Evolutionary conservation across 2,888 invertebrate species (phyloP), one percentile per base, ranked within the genome.

Genomic region (Parnassius smintheus): DNA sequence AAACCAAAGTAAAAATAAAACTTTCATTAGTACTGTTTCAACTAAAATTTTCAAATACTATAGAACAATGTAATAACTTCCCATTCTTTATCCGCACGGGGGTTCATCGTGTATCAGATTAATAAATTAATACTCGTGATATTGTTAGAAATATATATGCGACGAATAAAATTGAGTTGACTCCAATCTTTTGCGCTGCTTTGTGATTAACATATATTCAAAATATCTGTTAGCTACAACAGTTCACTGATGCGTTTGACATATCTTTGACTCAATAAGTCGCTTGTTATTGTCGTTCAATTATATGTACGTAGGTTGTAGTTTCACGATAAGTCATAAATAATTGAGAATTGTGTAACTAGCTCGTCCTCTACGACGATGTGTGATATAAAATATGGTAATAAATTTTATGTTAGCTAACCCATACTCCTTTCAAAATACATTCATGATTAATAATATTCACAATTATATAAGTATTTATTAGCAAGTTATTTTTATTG

Each of bases 91-190:
- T 4, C 35, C 35, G 35, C 35, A 35, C 7, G 35, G 7, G 35
- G 7, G 7, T 25, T 0, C 0, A 4, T 35, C 35, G 7, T 35
- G 35, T 35, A 52, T 55, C 45, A 56, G 54, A 49, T 49, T 42
- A 53, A 58, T 58, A 12, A 18, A 63, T 62, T 63, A 70, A 68
- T 68, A 70, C 69, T 69, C 69, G 55, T 68, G 63, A 65, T 60
- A 69, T 71, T 55, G 44, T 64, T 54, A 50, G 22, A 54, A 35
- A 58, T 52, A 53, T 60, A 57, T 45, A 48, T 53, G 45, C 49
- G 63, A 58, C 13, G 50, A 54, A 54, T 54, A 54, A 54, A 35
- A 60, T 41, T 60, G 48, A 54, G 54, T 54, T 54, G 18, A 49
- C n/a, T 42, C 56, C 44, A 48, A 46, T 56, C 18, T n/a, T 49